Evolutionary conservation across 2,888 invertebrate genomes (phyloP), one percentile per base, ranked within the genome.

Genomic region (Cephus rjabovi): DNA sequence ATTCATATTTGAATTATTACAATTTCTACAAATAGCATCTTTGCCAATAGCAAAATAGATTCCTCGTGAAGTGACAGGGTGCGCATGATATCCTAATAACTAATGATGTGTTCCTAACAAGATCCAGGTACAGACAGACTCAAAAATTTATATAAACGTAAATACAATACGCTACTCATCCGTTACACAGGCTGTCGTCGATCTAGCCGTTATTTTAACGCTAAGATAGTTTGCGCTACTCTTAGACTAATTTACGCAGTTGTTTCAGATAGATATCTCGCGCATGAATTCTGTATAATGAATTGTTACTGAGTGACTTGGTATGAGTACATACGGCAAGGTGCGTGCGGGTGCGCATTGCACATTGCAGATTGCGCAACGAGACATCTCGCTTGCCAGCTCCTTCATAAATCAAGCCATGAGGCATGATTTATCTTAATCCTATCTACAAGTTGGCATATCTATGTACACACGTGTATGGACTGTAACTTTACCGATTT

Each of bases 341-440:
- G 76, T 74, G 77, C 75, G 74, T 73, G 34, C 80, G 37, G 56
- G 74, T 56, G 70, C 69, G 73, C 78, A 69, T 79, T 78, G 30
- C 71, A 71, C 30, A 30, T 33, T 34, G 71, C 71, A 71, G 31
- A 34, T 31, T 33, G 78, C 75, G 77, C 78, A 78, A 80, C 74
- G 75, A 77, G 68, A 76, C 73, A 73, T 77, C 73, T 56, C 68
- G 77, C 74, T 83, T 33, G 71, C 34, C 9, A 56, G 40, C 40
- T 56, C 71, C 6, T 33, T 71, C 86, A 84, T 86, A 86, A 87
- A 87, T 87, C 87, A 87, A 81, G 80, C 75, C 75, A 81, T 80
- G 80, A 83, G 82, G 31, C 82, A 81, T 84, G 83, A 87, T 86
- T 86, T 86, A 87, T 87, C 86, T 87, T 86, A 87, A 87, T 86